Conservation (phyloP, 1,140 invertebrate species). For the Heliconius melpomene region DNA sequence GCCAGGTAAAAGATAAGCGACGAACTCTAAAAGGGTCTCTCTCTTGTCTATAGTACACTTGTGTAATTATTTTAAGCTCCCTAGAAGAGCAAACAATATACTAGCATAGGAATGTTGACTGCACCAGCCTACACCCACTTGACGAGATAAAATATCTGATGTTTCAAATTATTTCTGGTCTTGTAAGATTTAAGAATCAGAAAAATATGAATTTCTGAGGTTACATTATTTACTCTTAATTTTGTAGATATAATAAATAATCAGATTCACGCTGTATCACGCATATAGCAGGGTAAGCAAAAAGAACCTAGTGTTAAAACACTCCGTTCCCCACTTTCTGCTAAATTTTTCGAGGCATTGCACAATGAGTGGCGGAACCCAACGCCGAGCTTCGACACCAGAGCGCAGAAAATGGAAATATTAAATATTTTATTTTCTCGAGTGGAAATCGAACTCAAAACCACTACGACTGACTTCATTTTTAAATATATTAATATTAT, state of each 20-base stretch:
- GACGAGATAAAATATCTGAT: not conserved
- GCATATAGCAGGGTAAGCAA: too few relatives aligned
- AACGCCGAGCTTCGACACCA: too few relatives aligned
- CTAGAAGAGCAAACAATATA: conserved; percentile 62
- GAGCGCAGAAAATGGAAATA: too few relatives aligned
- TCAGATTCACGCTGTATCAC: too few relatives aligned
- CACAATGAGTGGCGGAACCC: too few relatives aligned
- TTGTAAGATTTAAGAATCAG: not conserved
- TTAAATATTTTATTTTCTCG: too few relatives aligned
- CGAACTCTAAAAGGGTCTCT: conserved; percentile 56
- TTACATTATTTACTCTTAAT: not conserved
- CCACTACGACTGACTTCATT: not conserved
- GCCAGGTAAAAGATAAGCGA: conserved; percentile 54
- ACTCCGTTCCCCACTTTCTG: too few relatives aligned
- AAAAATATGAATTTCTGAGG: not conserved
- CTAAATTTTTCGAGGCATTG: too few relatives aligned
- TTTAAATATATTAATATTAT: not conserved
- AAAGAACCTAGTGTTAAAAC: too few relatives aligned
- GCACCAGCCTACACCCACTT: conserved; percentile 7
- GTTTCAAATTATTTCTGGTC: not conserved
- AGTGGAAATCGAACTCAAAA: too few relatives aligned
- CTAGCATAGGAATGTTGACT: conserved; percentile 60
- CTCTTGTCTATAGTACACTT: conserved; percentile 53
- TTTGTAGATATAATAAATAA: not conserved
- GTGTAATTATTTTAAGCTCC: conserved; percentile 78